Evolutionary conservation across 2,797 vertebrate genomes (phyloP).

Genomic region (Moxostoma hubbsi): DNA sequence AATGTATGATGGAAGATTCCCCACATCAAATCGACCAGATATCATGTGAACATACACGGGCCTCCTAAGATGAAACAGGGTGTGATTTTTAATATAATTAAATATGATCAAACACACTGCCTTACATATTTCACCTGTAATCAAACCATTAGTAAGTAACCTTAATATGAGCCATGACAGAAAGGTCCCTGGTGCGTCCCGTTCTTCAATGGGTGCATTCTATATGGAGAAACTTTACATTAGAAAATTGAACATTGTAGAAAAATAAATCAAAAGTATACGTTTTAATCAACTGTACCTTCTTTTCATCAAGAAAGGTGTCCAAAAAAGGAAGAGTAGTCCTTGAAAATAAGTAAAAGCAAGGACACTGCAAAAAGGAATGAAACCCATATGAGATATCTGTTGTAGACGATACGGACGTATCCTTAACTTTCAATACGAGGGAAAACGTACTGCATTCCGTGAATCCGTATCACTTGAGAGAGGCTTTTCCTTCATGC

Average conservation of each 20-base stretch:
- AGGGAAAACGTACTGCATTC: conserved; percentile 73
- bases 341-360: conserved; percentile 81
- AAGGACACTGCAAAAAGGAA: conserved; percentile 78
- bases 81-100: neutral
- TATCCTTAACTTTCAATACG: too few species aligned
- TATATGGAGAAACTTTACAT: conserved; percentile 48
- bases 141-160: conserved; percentile 55
- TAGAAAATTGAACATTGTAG: neutral
- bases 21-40: conserved; percentile 84
- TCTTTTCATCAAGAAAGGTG: conserved; percentile 76
- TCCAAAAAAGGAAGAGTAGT: conserved; percentile 74
- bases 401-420: too few species aligned
- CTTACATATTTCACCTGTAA: neutral
- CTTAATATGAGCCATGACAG: conserved; percentile 82
- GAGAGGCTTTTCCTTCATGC: conserved; percentile 83
- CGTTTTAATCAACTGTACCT: conserved; percentile 64
- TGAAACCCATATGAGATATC: neutral
- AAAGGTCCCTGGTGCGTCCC: conserved; percentile 83
- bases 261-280: neutral
- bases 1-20: conserved; percentile 78
- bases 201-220: conserved; percentile 74
- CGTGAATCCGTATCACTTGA: conserved; percentile 77
- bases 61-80: conserved; percentile 64
- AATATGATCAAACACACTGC: neutral
- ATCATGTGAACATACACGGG: conserved; percentile 77